Conservation (phyloP, 2,797 vertebrate species). For the Pangasius djambal region DNA sequence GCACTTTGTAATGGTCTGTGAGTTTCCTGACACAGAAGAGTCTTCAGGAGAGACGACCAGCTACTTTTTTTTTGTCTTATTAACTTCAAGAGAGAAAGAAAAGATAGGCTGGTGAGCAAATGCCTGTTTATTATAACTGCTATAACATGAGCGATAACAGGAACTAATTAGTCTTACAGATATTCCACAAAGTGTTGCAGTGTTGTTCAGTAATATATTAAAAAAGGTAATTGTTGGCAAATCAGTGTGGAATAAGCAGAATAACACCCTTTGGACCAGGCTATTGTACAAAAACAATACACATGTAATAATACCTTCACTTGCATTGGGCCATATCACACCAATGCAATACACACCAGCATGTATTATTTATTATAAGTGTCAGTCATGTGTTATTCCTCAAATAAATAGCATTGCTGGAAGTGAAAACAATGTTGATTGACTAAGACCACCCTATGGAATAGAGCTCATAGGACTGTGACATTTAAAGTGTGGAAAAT, state of each 20-base stretch:
- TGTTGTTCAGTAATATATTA: background rate
- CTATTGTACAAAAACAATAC: background rate
- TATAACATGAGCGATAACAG: background rate
- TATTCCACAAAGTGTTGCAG: background rate
- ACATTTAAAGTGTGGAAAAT: slow-evolving; percentile 43
- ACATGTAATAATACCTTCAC: background rate
- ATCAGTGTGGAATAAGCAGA: background rate
- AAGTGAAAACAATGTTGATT: slow-evolving; percentile 46
- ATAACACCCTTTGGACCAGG: background rate
- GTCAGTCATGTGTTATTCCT: background rate
- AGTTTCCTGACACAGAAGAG: background rate
- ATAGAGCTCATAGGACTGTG: slow-evolving; percentile 43
- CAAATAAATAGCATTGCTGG: background rate
- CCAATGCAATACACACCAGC: background rate
- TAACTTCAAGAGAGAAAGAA: background rate
- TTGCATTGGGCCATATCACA: background rate
- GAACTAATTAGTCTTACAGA: background rate
- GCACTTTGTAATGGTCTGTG: background rate
- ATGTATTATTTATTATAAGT: background rate
- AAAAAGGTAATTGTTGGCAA: background rate
- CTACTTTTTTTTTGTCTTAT: background rate
- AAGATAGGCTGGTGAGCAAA: background rate
- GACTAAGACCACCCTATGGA: slow-evolving; percentile 15
- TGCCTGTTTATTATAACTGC: background rate
- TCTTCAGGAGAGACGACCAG: background rate